Evolutionary conservation across 2,797 vertebrate genomes (phyloP).

Genomic region (Micropoecilia bifurca): DNA sequence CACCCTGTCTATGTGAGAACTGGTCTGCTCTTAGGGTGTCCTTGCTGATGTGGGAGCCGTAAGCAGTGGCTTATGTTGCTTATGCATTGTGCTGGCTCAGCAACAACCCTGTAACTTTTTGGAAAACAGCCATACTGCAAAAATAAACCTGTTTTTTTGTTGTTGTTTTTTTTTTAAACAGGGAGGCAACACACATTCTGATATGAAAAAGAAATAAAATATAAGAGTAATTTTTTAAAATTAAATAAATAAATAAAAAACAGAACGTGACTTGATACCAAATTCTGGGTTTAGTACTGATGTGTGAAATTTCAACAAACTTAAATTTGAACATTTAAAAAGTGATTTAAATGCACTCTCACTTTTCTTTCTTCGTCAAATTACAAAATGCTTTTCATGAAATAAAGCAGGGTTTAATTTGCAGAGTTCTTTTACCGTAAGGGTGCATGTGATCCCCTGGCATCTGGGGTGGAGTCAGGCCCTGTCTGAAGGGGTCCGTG

Average conservation of each 20-base stretch:
- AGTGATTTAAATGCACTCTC: background rate
- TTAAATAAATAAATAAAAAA: too few relatives aligned
- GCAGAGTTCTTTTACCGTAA: slow-evolving; percentile 85
- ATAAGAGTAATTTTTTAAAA: background rate
- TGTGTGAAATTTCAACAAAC: background rate
- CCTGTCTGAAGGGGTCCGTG: slow-evolving; percentile 92
- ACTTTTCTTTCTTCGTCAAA: background rate
- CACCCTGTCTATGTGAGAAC: background rate
- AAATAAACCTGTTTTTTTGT: background rate
- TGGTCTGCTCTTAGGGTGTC: background rate
- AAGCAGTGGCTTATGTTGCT: background rate
- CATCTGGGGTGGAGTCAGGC: slow-evolving; percentile 97
- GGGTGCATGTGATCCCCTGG: slow-evolving; percentile 98
- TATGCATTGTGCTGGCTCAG: background rate
- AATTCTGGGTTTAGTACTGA: background rate
- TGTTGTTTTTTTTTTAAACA: too few relatives aligned
- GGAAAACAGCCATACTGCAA: background rate
- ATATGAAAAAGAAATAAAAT: background rate
- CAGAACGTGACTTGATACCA: background rate
- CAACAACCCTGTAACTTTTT: background rate
- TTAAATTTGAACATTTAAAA: background rate
- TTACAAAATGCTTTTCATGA: background rate
- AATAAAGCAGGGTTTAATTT: background rate
- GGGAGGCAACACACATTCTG: background rate
- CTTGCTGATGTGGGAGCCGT: background rate